A percentile compares a stretch with the other conserved stretches of the same genome.
Evolutionary conservation across 2,888 invertebrate genomes (phyloP).

Genomic region (Eueremaeus valkanovi): DNA sequence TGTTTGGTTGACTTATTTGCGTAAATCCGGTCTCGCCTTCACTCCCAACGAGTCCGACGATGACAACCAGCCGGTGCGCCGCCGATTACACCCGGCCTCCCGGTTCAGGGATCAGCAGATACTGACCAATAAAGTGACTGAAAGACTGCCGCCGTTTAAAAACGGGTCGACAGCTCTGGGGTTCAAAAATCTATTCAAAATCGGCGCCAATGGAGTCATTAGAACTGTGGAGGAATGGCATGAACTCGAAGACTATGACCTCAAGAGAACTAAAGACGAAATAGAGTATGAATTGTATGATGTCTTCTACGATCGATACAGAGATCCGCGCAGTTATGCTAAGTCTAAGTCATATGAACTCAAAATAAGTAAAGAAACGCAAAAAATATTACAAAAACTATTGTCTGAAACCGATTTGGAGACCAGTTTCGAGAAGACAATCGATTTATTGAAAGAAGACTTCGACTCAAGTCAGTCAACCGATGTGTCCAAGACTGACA

Average conservation of each 20-base stretch:
- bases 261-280: not conserved
- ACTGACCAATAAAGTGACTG: not conserved
- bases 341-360: not conserved
- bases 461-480: not conserved
- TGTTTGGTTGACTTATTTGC: slow-evolving; percentile 33
- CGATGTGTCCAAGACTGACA: not conserved
- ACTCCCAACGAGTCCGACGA: not conserved
- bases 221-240: not conserved
- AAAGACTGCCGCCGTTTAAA: not conserved
- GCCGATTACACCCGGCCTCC: slow-evolving; percentile 31
- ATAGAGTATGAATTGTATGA: not conserved
- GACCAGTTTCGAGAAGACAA: not conserved
- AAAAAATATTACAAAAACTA: not conserved
- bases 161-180: not conserved
- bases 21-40: slow-evolving; percentile 27
- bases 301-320: not conserved
- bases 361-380: not conserved
- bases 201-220: not conserved
- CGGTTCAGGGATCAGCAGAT: slow-evolving; percentile 31
- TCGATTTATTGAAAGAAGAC: not conserved
- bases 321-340: not conserved
- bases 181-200: not conserved
- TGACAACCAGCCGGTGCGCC: not conserved
- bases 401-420: slow-evolving; percentile 5
- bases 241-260: not conserved